Evolutionary conservation across 2,797 vertebrate species (phyloP).

Genomic region (Ateles fusciceps): DNA sequence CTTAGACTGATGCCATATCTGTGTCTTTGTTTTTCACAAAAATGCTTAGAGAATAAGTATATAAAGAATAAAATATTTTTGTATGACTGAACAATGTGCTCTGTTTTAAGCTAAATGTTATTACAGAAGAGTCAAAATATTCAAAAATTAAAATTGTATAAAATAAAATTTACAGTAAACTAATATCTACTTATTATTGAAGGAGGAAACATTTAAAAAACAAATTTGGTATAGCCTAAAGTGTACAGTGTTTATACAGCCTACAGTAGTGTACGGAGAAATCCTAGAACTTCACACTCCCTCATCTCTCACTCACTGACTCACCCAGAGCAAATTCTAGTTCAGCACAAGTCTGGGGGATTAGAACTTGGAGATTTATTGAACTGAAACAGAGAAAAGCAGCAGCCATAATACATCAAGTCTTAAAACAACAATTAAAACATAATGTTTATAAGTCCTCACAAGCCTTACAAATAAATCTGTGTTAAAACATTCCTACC

Average conservation of each 20-base stretch:
- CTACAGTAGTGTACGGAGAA: no score
- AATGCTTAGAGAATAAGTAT: background rate
- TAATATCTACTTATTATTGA: background rate
- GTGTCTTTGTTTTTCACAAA: background rate
- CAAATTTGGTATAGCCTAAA: background rate
- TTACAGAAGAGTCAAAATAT: background rate
- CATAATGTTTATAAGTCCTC: constrained; percentile 52
- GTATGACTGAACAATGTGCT: background rate
- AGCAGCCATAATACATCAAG: background rate
- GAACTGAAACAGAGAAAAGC: background rate
- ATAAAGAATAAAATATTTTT: background rate
- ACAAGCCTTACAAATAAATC: constrained; percentile 47
- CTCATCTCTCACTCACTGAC: background rate
- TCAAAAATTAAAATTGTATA: background rate
- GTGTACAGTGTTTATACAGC: background rate
- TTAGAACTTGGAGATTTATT: constrained; percentile 36
- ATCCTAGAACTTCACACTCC: background rate
- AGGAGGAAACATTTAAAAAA: background rate
- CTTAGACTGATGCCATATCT: background rate
- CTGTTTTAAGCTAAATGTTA: background rate
- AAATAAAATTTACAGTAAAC: background rate
- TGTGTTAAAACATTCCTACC: constrained; percentile 23
- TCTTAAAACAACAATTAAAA: constrained; percentile 60
- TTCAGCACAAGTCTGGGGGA: background rate
- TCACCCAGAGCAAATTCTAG: background rate